A percentile compares a stretch with the other conserved stretches of the same genome.
Evolutionary conservation across 2,888 invertebrate genomes (phyloP).

Genomic region (Sinhomidia bicolor): DNA sequence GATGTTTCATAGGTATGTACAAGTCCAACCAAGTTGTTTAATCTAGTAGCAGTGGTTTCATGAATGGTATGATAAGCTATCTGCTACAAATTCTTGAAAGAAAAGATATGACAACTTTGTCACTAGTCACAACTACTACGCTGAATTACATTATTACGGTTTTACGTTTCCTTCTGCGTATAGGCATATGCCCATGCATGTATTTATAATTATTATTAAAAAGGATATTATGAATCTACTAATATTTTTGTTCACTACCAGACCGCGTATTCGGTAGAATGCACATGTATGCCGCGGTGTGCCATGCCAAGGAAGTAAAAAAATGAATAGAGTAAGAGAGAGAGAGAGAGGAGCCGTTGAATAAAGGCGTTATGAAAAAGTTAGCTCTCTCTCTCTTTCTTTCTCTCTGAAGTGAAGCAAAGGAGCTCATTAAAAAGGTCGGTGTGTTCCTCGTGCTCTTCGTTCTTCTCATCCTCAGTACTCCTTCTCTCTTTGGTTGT

Average conservation of each 20-base stretch:
- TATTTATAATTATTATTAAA: constrained; percentile 16
- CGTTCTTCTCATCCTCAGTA: background rate
- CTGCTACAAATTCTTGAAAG: background rate
- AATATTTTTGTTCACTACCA: constrained; percentile 4
- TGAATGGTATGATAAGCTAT: constrained; percentile 40
- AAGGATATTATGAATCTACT: background rate
- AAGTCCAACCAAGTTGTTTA: too few relatives aligned
- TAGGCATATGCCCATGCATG: too few relatives aligned
- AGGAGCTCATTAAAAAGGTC: constrained; percentile 48
- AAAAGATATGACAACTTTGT: constrained; percentile 47
- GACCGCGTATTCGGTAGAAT: background rate
- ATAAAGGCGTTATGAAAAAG: background rate
- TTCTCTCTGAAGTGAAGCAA: background rate
- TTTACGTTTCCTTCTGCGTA: background rate
- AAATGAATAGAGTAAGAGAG: background rate
- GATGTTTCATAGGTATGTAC: background rate
- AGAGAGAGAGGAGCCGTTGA: background rate
- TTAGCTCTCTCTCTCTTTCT: background rate
- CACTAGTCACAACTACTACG: constrained; percentile 13
- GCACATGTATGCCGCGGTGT: background rate
- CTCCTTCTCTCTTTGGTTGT: background rate
- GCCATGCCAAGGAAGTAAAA: background rate
- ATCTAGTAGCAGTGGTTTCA: background rate
- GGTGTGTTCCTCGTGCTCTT: background rate
- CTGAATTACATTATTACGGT: background rate